A percentile compares a stretch with the other conserved stretches of the same genome.
Evolutionary conservation across 2,113 vertebrate species (phyloP).

Genomic region (Parus major): DNA sequence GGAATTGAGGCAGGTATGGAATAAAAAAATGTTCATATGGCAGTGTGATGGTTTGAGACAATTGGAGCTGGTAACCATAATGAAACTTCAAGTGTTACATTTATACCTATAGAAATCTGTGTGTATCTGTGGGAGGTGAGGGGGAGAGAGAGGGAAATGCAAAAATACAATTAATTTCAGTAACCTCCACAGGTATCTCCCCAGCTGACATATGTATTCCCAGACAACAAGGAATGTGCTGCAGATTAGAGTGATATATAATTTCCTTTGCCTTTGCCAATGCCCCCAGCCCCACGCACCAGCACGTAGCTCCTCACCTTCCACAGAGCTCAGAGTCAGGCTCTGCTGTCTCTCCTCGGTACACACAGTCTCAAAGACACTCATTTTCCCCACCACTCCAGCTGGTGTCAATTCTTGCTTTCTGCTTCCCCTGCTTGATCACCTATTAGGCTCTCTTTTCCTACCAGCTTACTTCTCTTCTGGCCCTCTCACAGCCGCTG

Average conservation of each 20-base stretch:
- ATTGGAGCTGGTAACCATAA: neutral
- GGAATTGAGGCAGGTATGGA: neutral
- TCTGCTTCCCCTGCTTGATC: neutral
- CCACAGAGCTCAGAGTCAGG: neutral
- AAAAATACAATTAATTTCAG: neutral
- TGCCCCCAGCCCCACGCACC: fast-evolving
- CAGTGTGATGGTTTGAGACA: neutral
- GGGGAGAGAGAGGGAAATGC: neutral
- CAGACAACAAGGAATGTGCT: neutral
- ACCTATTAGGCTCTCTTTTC: neutral
- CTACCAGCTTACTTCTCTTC: neutral
- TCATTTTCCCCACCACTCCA: neutral
- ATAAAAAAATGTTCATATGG: neutral
- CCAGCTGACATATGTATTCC: neutral
- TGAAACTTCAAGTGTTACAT: neutral
- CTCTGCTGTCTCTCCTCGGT: neutral
- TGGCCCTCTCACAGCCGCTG: fast-evolving
- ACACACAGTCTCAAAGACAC: fast-evolving
- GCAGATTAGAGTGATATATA: neutral
- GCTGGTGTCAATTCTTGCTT: neutral
- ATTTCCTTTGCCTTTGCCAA: neutral
- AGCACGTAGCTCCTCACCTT: neutral
- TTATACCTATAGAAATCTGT: neutral
- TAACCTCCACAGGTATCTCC: neutral
- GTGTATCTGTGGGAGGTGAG: neutral